Percentiles rank a stretch among this genome's conserved stretches.
phyloP scores from a whole-genome alignment of 2,888 invertebrate species.

The Pachliopta kotzebuea region DNA sequence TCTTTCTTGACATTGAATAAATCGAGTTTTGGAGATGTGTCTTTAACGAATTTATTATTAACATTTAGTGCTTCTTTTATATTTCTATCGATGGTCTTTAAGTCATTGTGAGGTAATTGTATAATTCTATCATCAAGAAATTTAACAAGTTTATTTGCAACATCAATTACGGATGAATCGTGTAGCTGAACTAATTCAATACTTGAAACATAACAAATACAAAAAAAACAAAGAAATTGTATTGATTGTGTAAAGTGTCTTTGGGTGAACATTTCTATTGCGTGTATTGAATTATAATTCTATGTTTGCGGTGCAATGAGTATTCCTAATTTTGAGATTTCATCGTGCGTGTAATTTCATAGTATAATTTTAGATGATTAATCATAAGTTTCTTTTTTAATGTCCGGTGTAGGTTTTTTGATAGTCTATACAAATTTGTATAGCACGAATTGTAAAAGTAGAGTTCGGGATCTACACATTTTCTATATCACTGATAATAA shows the following conservation, averaged over 20 bases:
- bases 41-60: not conserved
- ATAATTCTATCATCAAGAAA: conserved; percentile 5
- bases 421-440: too few relatives aligned
- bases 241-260: not conserved
- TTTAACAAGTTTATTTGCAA: conserved; percentile 22
- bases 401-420: too few relatives aligned
- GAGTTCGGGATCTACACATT: too few relatives aligned
- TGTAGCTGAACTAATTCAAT: conserved; percentile 11
- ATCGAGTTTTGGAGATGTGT: not conserved
- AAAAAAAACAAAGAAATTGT: not conserved
- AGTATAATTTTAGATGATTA: too few relatives aligned
- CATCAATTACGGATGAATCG: conserved; percentile 6
- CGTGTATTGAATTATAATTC: not conserved
- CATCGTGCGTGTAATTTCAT: conserved; percentile 13
- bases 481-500: too few relatives aligned
- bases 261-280: conserved; percentile 11
- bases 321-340: not conserved
- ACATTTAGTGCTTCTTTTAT: not conserved
- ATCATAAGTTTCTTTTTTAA: too few relatives aligned
- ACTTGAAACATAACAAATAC: not conserved
- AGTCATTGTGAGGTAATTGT: not conserved
- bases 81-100: not conserved
- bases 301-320: not conserved
- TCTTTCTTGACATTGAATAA: not conserved
- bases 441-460: too few relatives aligned